Conservation (phyloP, 2,888 invertebrate genomes). For the Noctua janthe region DNA sequence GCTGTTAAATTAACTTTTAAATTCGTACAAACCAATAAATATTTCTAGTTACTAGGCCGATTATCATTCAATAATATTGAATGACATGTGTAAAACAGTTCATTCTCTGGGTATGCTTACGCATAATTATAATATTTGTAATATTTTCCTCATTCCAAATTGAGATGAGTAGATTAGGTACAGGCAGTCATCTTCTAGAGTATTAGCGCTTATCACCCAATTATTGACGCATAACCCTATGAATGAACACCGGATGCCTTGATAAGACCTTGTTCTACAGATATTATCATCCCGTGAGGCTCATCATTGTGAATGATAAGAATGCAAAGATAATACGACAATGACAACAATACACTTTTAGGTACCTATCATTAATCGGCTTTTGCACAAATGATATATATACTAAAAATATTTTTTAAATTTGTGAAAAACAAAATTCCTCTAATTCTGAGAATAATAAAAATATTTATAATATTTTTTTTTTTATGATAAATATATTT, state of each 20-base stretch:
- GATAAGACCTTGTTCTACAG: constrained; percentile 6
- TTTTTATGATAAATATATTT: too few relatives aligned
- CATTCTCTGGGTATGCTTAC: neutral
- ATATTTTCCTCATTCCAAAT: constrained; percentile 22
- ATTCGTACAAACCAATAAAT: neutral
- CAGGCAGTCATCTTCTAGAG: neutral
- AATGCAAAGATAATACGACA: neutral
- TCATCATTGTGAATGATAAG: constrained; percentile 3
- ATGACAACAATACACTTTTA: neutral
- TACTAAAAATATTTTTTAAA: neutral
- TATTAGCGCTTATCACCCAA: neutral
- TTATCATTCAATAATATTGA: neutral
- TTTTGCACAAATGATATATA: neutral
- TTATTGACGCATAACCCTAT: neutral
- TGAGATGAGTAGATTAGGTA: constrained; percentile 1
- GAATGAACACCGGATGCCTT: neutral
- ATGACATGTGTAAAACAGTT: neutral
- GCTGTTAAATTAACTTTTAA: neutral
- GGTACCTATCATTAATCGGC: neutral
- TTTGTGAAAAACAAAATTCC: too few relatives aligned
- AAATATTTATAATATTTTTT: neutral
- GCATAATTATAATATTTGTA: neutral
- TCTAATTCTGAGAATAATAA: neutral
- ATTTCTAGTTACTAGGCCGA: neutral
- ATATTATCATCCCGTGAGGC: neutral